Evolutionary conservation across 2,888 invertebrate genomes (phyloP).

Genomic region (Clistopyga incitator): DNA sequence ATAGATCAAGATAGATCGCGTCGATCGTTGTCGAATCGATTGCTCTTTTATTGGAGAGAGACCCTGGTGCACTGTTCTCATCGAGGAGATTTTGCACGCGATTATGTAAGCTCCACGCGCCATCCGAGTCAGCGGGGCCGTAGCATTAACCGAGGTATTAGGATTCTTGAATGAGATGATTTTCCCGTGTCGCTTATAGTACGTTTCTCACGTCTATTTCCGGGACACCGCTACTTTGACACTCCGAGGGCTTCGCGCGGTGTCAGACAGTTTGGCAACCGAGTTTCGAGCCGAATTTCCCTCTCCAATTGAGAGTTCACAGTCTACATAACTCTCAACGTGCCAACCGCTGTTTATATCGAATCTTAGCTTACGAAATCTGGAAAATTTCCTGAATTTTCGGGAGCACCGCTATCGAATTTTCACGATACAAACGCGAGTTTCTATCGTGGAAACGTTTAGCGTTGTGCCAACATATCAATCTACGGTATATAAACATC

Average conservation of each 20-base stretch:
- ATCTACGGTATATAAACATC: not conserved
- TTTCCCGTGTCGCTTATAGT: slow-evolving; percentile 56
- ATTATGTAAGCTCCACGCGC: slow-evolving; percentile 40
- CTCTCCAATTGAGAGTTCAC: not conserved
- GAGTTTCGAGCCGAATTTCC: slow-evolving; percentile 1
- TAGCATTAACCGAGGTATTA: slow-evolving; percentile 44
- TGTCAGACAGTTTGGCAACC: slow-evolving; percentile 71
- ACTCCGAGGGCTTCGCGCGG: not conserved
- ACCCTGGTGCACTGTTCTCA: slow-evolving; percentile 31
- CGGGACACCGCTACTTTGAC: slow-evolving; percentile 3
- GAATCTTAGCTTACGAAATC: slow-evolving; percentile 2
- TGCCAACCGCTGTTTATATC: not conserved
- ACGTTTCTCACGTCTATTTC: slow-evolving; percentile 47
- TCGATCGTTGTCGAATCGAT: slow-evolving; percentile 59
- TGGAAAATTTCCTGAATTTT: slow-evolving; percentile 13
- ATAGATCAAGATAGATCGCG: slow-evolving; percentile 50
- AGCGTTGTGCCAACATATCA: slow-evolving; percentile 3
- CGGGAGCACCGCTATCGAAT: not conserved
- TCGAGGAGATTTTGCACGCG: slow-evolving; percentile 45
- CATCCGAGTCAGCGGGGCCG: slow-evolving; percentile 17
- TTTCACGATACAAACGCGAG: not conserved
- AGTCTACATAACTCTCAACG: slow-evolving; percentile 21
- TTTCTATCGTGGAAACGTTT: not conserved
- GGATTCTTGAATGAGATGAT: slow-evolving; percentile 66
- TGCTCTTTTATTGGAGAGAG: slow-evolving; percentile 56